Evolutionary conservation across 2,113 vertebrate genomes (phyloP), one percentile per base, ranked within the genome.

Genomic region (Girardinichthys multiradiatus): DNA sequence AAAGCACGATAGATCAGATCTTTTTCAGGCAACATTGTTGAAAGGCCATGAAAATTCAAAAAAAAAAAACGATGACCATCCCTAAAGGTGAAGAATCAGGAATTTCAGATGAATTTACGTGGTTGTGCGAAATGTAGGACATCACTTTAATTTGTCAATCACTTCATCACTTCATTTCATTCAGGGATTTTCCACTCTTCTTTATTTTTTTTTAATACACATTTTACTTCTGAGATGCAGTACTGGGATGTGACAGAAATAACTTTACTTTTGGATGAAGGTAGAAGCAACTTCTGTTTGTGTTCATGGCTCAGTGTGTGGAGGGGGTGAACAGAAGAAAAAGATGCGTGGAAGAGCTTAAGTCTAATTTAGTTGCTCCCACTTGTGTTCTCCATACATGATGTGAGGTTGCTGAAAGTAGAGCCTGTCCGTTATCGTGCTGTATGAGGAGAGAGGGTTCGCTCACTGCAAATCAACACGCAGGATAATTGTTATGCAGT

Each of bases 401-500:
- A 68, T 77, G 79, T 42, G 76, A 83, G 78, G 76, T 51, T 87
- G 86, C 84, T 85, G 82, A 89, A 79, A 78, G 68, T 69, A 21
- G 82, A 84, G 73, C 77, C 66, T 77, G 64, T 77, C 80, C 51
- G 62, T 82, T 83, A 68, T 72, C 67, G 64, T 66, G 61, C 14
- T 17, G 68, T 76, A 78, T 57, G 72, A 84, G 78, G 72, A 74
- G 64, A 75, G 84, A 69, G 78, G 63, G 71, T 83, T 72, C 58
- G 70, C 86, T 86, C 83, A 77, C 77, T 77, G 72, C 85, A 91
- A 80, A 87, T 87, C 69, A 85, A 82, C 87, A 87, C 57, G 29
- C 74, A 62, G 87, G 81, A 83, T 93, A 87, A 93, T 92, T 93
- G 90, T 90, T 89, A 92, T 91, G 86, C 88, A 92, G 85, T 54